Evolutionary conservation across 2,888 invertebrate genomes (phyloP).

Genomic region (Liopterus haemorrhoidalis): DNA sequence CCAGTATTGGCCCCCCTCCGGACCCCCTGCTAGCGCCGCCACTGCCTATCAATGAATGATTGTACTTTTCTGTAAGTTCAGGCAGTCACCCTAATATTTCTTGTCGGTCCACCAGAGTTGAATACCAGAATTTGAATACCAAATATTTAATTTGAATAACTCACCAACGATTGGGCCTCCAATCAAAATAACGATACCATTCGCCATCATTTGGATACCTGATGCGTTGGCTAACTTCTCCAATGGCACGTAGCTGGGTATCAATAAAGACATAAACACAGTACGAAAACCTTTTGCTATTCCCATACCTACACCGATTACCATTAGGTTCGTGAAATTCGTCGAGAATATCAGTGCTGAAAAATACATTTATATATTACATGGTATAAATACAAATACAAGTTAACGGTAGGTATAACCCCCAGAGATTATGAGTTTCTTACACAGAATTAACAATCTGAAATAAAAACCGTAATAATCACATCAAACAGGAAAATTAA

Average conservation of each 20-base stretch:
- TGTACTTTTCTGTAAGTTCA: too few species aligned
- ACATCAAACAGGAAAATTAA: too few species aligned
- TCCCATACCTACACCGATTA: slow-evolving; percentile 56
- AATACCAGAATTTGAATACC: background rate
- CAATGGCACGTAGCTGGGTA: slow-evolving; percentile 62
- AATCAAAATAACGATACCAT: slow-evolving; percentile 56
- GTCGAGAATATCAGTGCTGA: slow-evolving; percentile 43
- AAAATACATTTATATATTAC: slow-evolving; percentile 30
- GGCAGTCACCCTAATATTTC: too few species aligned
- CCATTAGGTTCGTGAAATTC: slow-evolving; percentile 39
- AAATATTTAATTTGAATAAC: slow-evolving; percentile 17
- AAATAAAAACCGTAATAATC: too few species aligned
- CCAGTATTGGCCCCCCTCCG: too few species aligned
- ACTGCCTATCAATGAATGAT: too few species aligned
- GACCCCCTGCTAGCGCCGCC: too few species aligned
- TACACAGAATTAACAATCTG: too few species aligned
- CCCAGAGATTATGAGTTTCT: too few species aligned
- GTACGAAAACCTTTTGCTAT: slow-evolving; percentile 63
- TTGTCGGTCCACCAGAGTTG: background rate
- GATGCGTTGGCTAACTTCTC: slow-evolving; percentile 61
- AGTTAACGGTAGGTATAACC: too few species aligned
- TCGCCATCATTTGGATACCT: slow-evolving; percentile 64
- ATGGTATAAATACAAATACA: slow-evolving; percentile 2
- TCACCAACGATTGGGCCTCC: slow-evolving; percentile 61
- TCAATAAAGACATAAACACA: slow-evolving; percentile 62